A percentile compares a stretch with the other conserved stretches of the same genome.
Conservation (phyloP, 1,140 invertebrate genomes). For the Drosophila mojavensis region DNA sequence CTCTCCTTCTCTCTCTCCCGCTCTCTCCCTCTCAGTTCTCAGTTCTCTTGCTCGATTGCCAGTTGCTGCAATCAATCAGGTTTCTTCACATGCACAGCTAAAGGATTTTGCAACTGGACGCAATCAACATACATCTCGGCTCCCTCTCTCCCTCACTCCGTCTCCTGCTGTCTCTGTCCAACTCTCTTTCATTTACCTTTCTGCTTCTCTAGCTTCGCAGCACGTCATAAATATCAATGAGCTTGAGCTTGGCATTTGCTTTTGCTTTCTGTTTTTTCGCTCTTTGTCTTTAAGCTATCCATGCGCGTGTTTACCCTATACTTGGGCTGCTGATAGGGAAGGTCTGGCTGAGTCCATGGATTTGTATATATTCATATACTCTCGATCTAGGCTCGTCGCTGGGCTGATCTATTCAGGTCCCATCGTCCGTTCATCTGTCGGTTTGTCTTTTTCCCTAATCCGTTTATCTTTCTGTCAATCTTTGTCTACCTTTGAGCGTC, state of each 20-base stretch:
- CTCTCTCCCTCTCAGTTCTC: too few species aligned
- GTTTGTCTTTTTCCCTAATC: too few species aligned
- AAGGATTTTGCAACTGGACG: constrained; percentile 17
- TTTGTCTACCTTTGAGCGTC: too few species aligned
- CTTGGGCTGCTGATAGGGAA: too few species aligned
- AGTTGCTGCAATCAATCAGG: constrained; percentile 44
- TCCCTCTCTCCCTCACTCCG: not conserved
- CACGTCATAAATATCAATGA: constrained; percentile 65
- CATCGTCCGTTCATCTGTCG: too few species aligned
- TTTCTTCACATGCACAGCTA: constrained; percentile 13
- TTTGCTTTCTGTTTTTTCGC: not conserved
- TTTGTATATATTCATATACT: too few species aligned
- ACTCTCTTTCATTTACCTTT: not conserved
- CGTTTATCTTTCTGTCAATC: too few species aligned
- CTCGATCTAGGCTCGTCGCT: too few species aligned
- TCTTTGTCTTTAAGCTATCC: constrained; percentile 18
- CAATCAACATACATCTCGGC: constrained; percentile 20
- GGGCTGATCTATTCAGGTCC: too few species aligned
- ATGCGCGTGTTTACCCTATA: constrained; percentile 2
- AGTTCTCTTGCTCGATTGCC: constrained; percentile 10
- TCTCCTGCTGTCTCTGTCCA: too few species aligned
- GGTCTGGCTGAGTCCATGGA: too few species aligned
- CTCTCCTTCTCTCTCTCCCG: too few species aligned
- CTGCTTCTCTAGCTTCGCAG: not conserved
- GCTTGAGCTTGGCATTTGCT: constrained; percentile 5